Evolutionary conservation across 2,797 vertebrate genomes (phyloP), one percentile per base, ranked within the genome.

Genomic region (Lagocephalus sceleratus): DNA sequence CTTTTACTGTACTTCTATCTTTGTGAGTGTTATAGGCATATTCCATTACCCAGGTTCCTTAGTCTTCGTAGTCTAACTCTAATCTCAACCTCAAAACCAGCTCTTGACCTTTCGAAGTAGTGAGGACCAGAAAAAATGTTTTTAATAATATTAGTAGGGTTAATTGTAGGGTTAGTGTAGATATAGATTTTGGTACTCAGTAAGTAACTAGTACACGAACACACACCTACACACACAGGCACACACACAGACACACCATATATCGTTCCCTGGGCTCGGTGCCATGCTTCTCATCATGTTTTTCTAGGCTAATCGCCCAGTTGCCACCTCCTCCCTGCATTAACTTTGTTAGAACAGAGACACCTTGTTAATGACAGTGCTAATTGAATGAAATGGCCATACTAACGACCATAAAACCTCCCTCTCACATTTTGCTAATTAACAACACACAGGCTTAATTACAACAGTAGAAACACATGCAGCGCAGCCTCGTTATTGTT

Each of bases 371-470:
- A 98, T 96, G 96, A 94, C 92, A 90, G 91, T 86, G 92, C 97
- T 98, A 98, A 99, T 98, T 98, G 95, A 99, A 99, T 98, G 94
- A 98, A 98, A 97, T 95, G 93, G 93, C 93, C 89, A 91, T 77
- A 68, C 93, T 97, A 97, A 98, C 95, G 94, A 96, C 95, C 94
- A 97, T 97, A 96, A 97, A 97, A 95, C 93, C 93, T 94, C 91
- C 93, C 92, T 94, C 94, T 95, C 94, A 94, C 94, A 97, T 94
- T 86, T 91, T 88, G 90, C 95, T 96, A 98, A 99, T 99, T 99
- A 98, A 97, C 94, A 96, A 93, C 94, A 93, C 91, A 93, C 79
- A 78, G 88, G 94, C 93, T 94, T 95, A 98, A 98, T 99, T 98
- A 96, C 94, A 97, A 98, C 95, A 93, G 92, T 93, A 94, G 92